phyloP scores from a whole-genome alignment of 2,888 invertebrate species.

The Orchesella flavescens region DNA sequence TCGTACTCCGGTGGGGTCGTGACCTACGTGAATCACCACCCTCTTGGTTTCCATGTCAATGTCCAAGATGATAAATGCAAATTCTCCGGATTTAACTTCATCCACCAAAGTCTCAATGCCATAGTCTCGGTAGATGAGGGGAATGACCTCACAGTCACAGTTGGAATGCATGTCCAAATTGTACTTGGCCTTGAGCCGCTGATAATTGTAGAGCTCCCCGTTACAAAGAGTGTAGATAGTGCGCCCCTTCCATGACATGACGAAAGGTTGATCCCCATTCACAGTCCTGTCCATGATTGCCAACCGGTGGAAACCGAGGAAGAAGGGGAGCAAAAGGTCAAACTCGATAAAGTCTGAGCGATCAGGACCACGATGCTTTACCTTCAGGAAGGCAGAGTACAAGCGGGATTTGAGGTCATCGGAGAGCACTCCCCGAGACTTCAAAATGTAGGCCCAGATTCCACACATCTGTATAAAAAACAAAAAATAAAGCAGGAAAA shows the following conservation, averaged over 20 bases:
- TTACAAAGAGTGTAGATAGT: conserved; percentile 68
- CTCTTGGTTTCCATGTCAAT: conserved; percentile 58
- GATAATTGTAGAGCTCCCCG: conserved; percentile 66
- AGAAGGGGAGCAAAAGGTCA: conserved; percentile 67
- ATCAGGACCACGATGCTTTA: conserved; percentile 68
- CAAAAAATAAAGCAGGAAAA: no score
- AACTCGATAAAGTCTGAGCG: conserved; percentile 69
- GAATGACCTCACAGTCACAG: conserved; percentile 68
- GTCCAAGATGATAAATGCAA: conserved; percentile 68
- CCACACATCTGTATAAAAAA: conserved; percentile 64
- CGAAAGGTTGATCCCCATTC: conserved; percentile 68
- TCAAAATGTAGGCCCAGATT: conserved; percentile 68
- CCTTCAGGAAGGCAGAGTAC: conserved; percentile 63
- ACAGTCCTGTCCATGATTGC: conserved; percentile 67
- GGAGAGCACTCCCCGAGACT: conserved; percentile 58
- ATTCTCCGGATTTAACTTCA: conserved; percentile 66
- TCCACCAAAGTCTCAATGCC: conserved; percentile 65
- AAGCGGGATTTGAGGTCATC: conserved; percentile 57
- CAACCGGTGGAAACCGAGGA: conserved; percentile 67
- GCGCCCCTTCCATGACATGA: conserved; percentile 64
- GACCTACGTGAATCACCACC: conserved; percentile 61
- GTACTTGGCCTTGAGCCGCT: conserved; percentile 58
- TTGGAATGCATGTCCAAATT: conserved; percentile 53
- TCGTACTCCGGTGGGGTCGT: conserved; percentile 67
- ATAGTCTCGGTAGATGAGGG: conserved; percentile 60